A percentile compares a stretch with the other conserved stretches of the same genome.
These are phyloP conservation scores for Lasioglossum figueresi DNA, from an alignment of 2,888 invertebrate genomes.

Conservation along the genomic window DNA sequence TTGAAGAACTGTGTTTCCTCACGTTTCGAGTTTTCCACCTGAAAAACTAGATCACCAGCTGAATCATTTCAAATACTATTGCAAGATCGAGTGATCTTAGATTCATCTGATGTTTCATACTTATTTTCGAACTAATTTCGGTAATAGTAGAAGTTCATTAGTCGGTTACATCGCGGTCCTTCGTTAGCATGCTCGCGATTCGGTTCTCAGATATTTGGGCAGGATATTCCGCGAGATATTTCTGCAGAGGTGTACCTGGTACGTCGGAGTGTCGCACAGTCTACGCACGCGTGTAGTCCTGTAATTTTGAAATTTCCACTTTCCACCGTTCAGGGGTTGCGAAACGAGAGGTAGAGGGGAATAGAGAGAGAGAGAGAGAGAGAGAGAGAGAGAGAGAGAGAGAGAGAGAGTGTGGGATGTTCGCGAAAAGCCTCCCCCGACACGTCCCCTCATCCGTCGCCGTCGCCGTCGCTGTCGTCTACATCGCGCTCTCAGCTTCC, in stretches of 20 bases:
- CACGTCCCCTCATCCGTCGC: conserved; percentile 54
- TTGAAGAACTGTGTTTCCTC: background rate
- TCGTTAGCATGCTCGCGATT: conserved; percentile 35
- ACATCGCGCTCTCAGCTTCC: conserved; percentile 68
- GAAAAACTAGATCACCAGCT: conserved; percentile 1
- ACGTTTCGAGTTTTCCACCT: background rate
- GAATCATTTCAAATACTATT: background rate
- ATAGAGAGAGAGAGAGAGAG: background rate
- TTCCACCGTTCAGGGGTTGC: conserved; percentile 36
- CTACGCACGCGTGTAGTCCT: conserved; percentile 59
- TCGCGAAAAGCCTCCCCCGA: conserved; percentile 33
- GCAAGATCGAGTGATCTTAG: background rate
- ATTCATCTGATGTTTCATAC: too few relatives aligned
- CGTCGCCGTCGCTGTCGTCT: conserved; percentile 54
- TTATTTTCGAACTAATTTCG: background rate
- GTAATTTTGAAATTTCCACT: conserved; percentile 74
- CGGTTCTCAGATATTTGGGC: conserved; percentile 33
- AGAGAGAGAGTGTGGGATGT: background rate
- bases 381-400: background rate
- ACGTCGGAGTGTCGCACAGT: background rate
- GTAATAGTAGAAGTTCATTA: conserved; percentile 27
- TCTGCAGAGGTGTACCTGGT: conserved; percentile 31
- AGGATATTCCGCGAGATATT: conserved; percentile 53
- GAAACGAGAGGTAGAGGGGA: background rate
- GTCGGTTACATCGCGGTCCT: conserved; percentile 33